Conservation (phyloP, 2,888 invertebrate species). For the Gari tellinella region DNA sequence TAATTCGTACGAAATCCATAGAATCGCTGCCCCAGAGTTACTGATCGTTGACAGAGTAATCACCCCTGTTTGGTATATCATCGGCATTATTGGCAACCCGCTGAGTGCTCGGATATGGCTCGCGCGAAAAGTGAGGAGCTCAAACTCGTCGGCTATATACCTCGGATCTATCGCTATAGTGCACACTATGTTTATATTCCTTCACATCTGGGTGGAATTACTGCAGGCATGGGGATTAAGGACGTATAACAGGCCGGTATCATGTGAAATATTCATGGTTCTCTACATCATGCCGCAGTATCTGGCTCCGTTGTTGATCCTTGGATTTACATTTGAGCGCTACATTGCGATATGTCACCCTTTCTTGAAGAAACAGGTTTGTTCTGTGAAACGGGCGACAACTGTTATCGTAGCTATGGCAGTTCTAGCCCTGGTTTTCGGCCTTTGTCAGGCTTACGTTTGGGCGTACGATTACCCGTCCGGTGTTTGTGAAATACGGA, state of each 20-base stretch:
- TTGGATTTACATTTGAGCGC: conserved; percentile 83
- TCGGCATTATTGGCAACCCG: conserved; percentile 81
- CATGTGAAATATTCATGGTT: conserved; percentile 80
- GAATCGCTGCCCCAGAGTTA: conserved; percentile 68
- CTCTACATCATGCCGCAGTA: conserved; percentile 79
- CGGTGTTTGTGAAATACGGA: conserved; percentile 65
- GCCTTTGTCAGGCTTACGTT: conserved; percentile 76
- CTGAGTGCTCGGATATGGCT: conserved; percentile 82
- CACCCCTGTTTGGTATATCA: conserved; percentile 81
- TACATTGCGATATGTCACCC: conserved; percentile 82
- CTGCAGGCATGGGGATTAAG: conserved; percentile 80
- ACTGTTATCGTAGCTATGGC: conserved; percentile 71
- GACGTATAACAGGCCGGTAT: conserved; percentile 67
- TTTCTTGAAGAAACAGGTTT: conserved; percentile 78
- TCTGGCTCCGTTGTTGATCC: conserved; percentile 80
- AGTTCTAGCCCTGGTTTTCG: conserved; percentile 65
- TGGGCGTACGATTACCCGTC: conserved; percentile 75
- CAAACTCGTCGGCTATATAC: conserved; percentile 83
- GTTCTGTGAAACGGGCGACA: conserved; percentile 78
- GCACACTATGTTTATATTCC: conserved; percentile 76
- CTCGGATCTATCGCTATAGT: conserved; percentile 81
- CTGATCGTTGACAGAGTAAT: conserved; percentile 77
- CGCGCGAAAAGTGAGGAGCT: conserved; percentile 75
- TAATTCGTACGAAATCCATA: conserved; percentile 36
- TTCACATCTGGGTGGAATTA: conserved; percentile 81